Evolutionary conservation across 2,888 invertebrate genomes (phyloP).

Genomic region (Pachymerium ferrugineum): DNA sequence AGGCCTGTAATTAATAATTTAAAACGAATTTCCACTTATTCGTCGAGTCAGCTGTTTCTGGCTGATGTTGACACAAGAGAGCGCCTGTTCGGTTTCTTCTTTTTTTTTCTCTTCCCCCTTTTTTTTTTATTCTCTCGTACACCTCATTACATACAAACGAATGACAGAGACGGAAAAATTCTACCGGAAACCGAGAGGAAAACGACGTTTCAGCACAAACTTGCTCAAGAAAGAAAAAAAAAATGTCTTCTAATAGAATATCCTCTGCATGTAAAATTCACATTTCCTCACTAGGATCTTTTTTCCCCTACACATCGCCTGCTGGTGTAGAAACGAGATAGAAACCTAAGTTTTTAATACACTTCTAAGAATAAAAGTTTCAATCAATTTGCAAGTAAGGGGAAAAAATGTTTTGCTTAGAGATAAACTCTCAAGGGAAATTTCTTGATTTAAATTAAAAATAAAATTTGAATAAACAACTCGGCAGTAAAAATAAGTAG

Average conservation of each 20-base stretch:
- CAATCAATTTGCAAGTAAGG: no score
- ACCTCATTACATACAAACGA: conserved; percentile 24
- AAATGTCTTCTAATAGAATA: conserved; percentile 17
- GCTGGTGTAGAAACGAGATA: no score
- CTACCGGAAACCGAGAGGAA: conserved; percentile 1
- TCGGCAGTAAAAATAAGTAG: no score
- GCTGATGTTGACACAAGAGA: conserved; percentile 9
- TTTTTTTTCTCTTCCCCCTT: background rate
- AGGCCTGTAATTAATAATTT: background rate
- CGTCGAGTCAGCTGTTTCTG: conserved; percentile 7
- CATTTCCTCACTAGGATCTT: background rate
- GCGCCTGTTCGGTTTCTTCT: background rate
- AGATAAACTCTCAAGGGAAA: background rate
- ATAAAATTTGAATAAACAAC: no score
- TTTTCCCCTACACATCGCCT: no score
- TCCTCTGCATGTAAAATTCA: background rate
- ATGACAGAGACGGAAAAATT: background rate
- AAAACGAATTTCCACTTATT: conserved; percentile 9
- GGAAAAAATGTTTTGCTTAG: no score
- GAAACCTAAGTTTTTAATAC: no score
- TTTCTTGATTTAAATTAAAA: no score
- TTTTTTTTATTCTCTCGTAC: background rate
- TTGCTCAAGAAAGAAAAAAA: conserved; percentile 3
- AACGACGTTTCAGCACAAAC: conserved; percentile 14
- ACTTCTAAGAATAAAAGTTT: background rate